Base-by-base conservation (phyloP, 2,797 vertebrate genomes). In the Peromyscus aztecus region DNA sequence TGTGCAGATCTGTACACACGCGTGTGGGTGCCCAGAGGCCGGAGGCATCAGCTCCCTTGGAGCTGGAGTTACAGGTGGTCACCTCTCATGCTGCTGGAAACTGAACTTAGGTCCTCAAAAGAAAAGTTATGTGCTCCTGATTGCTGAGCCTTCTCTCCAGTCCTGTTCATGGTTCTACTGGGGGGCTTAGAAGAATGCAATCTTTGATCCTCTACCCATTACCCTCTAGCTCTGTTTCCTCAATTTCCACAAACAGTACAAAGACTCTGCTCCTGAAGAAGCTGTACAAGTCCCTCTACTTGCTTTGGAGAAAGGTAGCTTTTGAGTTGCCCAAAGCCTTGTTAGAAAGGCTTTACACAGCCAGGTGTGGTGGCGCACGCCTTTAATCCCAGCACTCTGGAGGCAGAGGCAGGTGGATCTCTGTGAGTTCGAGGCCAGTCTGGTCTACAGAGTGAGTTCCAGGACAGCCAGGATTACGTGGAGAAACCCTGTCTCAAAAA, bases 261-360 rank as follows among this genome's bases (percentile, higher is more conserved):
- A 87, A 95, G 43, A 71, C n/a, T 37, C 69, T 89, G 46, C 55
- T 57, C 40, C 57, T 31, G 11, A 92, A 87, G 78, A 73, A 61
- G 63, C 78, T 59, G 34, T 65, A 49, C 52, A 65, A 84, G 34
- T 52, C 65, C 34, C 69, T 90, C 21, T 43, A 46, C 14, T 73
- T 27, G 71, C 24, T 78, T 90, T 65, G 29, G n/a, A 69, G 61
- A 86, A 91, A 92, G 34, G 49, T 46, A 87, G 73, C 49, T 91
- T 59, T 73, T 40, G 29, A 80, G 8, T 82, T 73, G 16, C 75
- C 83, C 29, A 78, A 71, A 88, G 80, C 13, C 49, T 82, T 94
- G 55, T 78, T 82, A 31, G 12, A 86, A 85, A 83, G 59, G 24
- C 49, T 78, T 75, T 84, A 37, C 19, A 37, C 6, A 2, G 69